Evolutionary conservation across 2,888 invertebrate genomes (phyloP).

Genomic region (Crocallis elinguaria): DNA sequence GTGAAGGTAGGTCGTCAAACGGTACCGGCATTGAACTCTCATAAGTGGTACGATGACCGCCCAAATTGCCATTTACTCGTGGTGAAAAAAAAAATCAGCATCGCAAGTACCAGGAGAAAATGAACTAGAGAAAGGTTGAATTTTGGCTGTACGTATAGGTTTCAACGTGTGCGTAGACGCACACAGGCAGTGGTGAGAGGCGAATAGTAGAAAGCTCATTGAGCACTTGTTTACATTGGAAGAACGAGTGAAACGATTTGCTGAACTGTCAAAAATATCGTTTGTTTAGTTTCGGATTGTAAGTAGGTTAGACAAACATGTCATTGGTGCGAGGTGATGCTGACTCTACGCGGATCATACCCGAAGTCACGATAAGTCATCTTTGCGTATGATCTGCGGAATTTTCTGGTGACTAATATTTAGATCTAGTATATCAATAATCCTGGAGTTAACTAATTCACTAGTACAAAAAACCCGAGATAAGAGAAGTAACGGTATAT

Average conservation of each 20-base stretch:
- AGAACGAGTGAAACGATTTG: conserved; percentile 54
- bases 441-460: no score
- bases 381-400: no score
- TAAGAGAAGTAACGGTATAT: no score
- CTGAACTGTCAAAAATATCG: conserved; percentile 47
- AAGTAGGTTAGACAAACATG: conserved; percentile 1
- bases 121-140: conserved; percentile 72
- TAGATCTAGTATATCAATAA: no score
- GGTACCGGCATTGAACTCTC: conserved; percentile 73
- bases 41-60: conserved; percentile 71
- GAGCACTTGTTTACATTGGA: conserved; percentile 60
- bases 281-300: background rate
- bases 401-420: no score
- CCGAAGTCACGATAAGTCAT: no score
- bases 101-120: conserved; percentile 72
- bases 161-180: conserved; percentile 37
- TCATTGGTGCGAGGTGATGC: background rate
- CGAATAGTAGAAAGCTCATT: conserved; percentile 59
- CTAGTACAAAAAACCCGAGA: no score
- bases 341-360: no score
- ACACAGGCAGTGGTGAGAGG: conserved; percentile 51
- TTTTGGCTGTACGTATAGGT: conserved; percentile 40
- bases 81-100: conserved; percentile 69
- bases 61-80: conserved; percentile 65
- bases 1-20: conserved; percentile 82